A percentile compares a stretch with the other conserved stretches of the same genome.
These are phyloP conservation scores for Leuctra nigra DNA, from an alignment of 2,888 invertebrate species.

Conservation along the genomic window DNA sequence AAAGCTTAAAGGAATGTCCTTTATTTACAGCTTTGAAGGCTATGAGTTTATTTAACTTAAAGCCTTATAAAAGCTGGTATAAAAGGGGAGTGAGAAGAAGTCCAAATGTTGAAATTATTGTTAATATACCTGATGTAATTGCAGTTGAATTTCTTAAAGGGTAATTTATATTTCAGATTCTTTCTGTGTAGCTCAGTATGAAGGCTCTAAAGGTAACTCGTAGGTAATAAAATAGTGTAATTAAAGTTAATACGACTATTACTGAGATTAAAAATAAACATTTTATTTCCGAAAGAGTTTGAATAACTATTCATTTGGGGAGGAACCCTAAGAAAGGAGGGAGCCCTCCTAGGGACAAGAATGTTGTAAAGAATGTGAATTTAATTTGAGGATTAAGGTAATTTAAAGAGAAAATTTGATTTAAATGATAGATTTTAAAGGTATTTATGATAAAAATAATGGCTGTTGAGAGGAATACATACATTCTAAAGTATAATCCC, in stretches of 20 bases:
- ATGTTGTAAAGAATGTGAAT: too few species aligned
- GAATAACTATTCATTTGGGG: slow-evolving; percentile 53
- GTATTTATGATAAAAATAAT: too few species aligned
- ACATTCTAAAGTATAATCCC: slow-evolving; percentile 44
- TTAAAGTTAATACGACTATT: too few species aligned
- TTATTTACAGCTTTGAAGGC: slow-evolving; percentile 57
- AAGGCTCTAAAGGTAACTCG: slow-evolving; percentile 40
- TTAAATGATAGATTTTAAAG: too few species aligned
- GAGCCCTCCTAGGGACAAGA: slow-evolving; percentile 51
- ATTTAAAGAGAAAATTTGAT: too few species aligned
- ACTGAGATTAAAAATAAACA: slow-evolving; percentile 43
- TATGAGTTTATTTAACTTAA: slow-evolving; percentile 51
- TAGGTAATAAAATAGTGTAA: slow-evolving; percentile 50
- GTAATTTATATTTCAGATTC: neutral
- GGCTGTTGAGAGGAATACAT: slow-evolving; percentile 44
- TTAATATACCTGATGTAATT: slow-evolving; percentile 20
- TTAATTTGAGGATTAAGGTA: too few species aligned
- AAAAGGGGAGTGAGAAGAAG: too few species aligned
- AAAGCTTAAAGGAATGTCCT: slow-evolving; percentile 50
- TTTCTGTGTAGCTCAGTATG: slow-evolving; percentile 15
- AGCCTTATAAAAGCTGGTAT: too few species aligned
- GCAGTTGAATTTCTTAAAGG: neutral
- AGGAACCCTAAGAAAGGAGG: slow-evolving; percentile 56
- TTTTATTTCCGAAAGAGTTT: slow-evolving; percentile 44
- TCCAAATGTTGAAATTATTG: slow-evolving; percentile 19